These are phyloP conservation scores for Chaetura pelagica DNA, from an alignment of 2,113 vertebrate species.

Conservation along the genomic window DNA sequence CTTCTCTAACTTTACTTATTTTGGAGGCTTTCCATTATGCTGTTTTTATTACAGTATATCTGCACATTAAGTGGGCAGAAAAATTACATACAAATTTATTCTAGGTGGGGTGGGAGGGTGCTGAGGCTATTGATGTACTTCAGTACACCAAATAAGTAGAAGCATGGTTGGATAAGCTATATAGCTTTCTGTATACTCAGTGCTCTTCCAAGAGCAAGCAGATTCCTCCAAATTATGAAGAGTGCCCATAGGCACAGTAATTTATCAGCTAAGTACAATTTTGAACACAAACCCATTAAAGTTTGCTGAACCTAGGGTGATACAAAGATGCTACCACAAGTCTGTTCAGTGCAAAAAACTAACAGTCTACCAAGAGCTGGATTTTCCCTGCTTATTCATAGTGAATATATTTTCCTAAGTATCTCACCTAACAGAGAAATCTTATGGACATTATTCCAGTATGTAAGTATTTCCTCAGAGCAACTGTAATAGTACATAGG, in stretches of 20 bases:
- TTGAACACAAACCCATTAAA: background rate
- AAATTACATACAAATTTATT: background rate
- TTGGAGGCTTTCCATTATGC: background rate
- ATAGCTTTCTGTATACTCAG: background rate
- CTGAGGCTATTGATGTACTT: background rate
- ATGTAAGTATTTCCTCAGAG: background rate
- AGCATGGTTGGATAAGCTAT: background rate
- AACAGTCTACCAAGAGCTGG: background rate
- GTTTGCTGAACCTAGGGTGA: background rate
- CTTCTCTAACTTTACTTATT: background rate
- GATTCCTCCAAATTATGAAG: background rate
- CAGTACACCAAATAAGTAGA: background rate
- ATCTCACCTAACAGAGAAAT: background rate
- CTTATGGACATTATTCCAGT: background rate
- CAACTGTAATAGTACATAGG: background rate
- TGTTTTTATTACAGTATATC: background rate
- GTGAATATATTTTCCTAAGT: background rate
- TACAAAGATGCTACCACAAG: background rate
- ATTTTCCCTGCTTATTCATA: background rate
- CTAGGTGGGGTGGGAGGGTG: accelerated
- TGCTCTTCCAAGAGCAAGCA: background rate
- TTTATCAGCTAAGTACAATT: background rate
- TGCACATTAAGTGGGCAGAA: background rate
- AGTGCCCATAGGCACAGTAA: background rate
- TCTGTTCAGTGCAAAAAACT: background rate